Conservation (phyloP, 2,888 invertebrate genomes). For the Calliopum simillimum region DNA sequence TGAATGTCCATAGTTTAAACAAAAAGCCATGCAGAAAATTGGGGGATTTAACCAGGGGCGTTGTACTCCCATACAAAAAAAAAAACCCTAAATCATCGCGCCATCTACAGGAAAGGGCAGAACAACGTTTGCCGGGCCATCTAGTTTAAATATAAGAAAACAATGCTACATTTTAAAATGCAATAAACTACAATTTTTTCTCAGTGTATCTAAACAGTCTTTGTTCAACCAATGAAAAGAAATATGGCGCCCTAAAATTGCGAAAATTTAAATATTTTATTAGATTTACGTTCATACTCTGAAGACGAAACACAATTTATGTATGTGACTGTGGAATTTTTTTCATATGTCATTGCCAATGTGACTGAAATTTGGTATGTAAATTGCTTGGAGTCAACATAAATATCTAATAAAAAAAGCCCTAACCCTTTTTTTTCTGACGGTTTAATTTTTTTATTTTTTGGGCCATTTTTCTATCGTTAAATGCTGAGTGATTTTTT, state of each 20-base stretch:
- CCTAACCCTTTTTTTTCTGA: background rate
- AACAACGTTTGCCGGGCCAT: too few relatives aligned
- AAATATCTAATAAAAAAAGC: conserved; percentile 7
- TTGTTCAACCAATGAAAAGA: background rate
- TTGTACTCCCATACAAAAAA: too few relatives aligned
- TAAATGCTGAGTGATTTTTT: conserved; percentile 42
- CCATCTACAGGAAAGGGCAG: too few relatives aligned
- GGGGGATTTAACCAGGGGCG: too few relatives aligned
- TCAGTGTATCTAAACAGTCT: too few relatives aligned
- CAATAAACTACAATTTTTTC: too few relatives aligned
- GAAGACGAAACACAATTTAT: conserved; percentile 16
- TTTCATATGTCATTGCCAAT: background rate
- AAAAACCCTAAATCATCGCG: too few relatives aligned
- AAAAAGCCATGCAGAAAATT: too few relatives aligned
- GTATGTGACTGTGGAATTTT: background rate
- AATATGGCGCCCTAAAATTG: conserved; percentile 46
- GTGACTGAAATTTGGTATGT: background rate
- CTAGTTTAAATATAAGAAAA: too few relatives aligned
- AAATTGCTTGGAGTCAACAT: background rate
- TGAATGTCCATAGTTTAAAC: too few relatives aligned
- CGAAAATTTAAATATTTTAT: conserved; percentile 46
- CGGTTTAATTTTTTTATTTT: conserved; percentile 14
- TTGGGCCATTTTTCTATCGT: conserved; percentile 25
- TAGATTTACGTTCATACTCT: conserved; percentile 39
- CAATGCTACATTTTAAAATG: too few relatives aligned